Evolutionary conservation across 2,888 invertebrate species (phyloP).

Genomic region (Poecilus cupreus): DNA sequence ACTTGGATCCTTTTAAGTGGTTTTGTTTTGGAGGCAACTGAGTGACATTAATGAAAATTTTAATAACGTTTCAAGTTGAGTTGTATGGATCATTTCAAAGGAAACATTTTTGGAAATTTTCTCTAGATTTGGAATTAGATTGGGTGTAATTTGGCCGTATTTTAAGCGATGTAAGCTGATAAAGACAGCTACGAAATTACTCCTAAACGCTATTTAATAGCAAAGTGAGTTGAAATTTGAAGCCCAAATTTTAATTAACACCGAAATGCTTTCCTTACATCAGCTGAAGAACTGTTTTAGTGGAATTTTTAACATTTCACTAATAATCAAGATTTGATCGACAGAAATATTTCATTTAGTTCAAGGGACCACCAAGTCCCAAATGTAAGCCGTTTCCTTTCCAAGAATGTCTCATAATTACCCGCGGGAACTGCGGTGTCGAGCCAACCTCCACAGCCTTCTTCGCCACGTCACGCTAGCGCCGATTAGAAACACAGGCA

Average conservation of each 20-base stretch:
- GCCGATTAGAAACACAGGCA: not conserved
- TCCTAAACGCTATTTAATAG: slow-evolving; percentile 23
- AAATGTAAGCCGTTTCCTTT: slow-evolving; percentile 31
- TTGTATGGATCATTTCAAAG: no score
- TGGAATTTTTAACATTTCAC: slow-evolving; percentile 65
- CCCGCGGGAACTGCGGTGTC: slow-evolving; percentile 4
- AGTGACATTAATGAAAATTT: slow-evolving; percentile 31
- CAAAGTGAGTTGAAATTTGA: not conserved
- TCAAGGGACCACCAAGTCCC: slow-evolving; percentile 39
- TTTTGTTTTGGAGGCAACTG: not conserved
- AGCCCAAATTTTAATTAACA: slow-evolving; percentile 28
- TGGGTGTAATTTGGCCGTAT: not conserved
- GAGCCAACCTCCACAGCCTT: not conserved
- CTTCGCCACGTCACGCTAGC: not conserved
- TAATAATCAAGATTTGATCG: slow-evolving; percentile 61
- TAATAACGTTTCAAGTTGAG: not conserved
- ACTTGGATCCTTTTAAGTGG: slow-evolving; percentile 19
- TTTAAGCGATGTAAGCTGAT: slow-evolving; percentile 1
- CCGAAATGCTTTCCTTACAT: slow-evolving; percentile 19
- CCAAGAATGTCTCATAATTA: slow-evolving; percentile 44
- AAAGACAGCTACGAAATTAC: slow-evolving; percentile 13
- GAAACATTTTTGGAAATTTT: not conserved
- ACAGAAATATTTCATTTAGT: slow-evolving; percentile 29
- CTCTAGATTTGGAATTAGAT: not conserved
- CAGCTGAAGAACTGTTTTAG: slow-evolving; percentile 48